These are phyloP conservation scores for Rhopalosiphum nymphaeae DNA, from an alignment of 2,888 invertebrate genomes.

Conservation along the genomic window DNA sequence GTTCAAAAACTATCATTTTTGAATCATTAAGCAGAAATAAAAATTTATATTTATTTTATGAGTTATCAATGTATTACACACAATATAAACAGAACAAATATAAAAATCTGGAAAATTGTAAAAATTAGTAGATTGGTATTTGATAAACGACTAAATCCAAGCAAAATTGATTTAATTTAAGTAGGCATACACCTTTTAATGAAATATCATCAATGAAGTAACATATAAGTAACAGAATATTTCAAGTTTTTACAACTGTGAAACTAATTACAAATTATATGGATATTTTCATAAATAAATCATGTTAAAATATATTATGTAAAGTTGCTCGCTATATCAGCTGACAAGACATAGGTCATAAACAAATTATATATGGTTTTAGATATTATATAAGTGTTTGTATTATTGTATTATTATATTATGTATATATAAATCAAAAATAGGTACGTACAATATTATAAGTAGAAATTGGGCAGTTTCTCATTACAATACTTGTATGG, in stretches of 20 bases:
- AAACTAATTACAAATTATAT: not conserved
- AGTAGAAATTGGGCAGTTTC: not conserved
- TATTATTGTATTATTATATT: not conserved
- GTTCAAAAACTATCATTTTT: not conserved
- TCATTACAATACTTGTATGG: not conserved
- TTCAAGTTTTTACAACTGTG: not conserved
- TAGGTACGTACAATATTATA: not conserved
- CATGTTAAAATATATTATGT: not conserved
- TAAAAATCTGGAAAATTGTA: not conserved
- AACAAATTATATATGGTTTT: not conserved
- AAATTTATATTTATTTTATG: not conserved
- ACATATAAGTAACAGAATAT: not conserved
- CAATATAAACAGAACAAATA: not conserved
- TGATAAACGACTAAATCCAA: not conserved
- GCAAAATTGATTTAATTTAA: not conserved
- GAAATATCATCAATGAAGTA: not conserved
- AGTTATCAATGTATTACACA: not conserved
- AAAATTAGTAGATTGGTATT: not conserved
- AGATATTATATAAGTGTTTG: not conserved
- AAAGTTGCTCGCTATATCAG: not conserved
- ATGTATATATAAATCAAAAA: not conserved
- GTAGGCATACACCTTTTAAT: not conserved
- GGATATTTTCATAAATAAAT: not conserved
- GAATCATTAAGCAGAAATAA: not conserved
- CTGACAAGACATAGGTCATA: not conserved